phyloP scores from a whole-genome alignment of 1,140 invertebrate species.

The Calephelis nemesis region DNA sequence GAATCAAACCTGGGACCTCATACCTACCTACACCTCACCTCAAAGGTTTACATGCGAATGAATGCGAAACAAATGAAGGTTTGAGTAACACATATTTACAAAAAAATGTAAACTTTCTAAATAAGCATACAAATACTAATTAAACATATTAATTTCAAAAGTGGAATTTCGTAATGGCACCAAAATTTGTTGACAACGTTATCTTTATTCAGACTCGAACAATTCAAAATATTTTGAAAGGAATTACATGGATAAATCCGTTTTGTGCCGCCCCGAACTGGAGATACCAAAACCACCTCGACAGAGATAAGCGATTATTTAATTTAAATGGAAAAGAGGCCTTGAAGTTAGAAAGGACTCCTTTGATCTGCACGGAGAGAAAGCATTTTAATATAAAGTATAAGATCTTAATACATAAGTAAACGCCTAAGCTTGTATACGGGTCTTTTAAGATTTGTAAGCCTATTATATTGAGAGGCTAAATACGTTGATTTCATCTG shows the following conservation, averaged over 20 bases:
- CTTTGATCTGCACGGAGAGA: conserved; percentile 7
- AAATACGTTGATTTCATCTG: neutral
- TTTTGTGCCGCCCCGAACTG: neutral
- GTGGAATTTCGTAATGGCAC: neutral
- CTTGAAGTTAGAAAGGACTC: neutral
- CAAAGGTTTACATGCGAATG: too few relatives aligned
- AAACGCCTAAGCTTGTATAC: conserved; percentile 13
- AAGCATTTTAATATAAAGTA: conserved; percentile 12
- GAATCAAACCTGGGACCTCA: too few relatives aligned
- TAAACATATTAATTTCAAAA: conserved; percentile 4
- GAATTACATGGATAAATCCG: neutral
- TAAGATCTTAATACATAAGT: conserved; percentile 2
- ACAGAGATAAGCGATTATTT: conserved; percentile 6
- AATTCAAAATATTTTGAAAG: neutral
- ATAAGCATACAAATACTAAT: too few relatives aligned
- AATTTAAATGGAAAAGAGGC: conserved; percentile 18
- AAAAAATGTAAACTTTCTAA: too few relatives aligned
- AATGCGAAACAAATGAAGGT: too few relatives aligned
- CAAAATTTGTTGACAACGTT: neutral
- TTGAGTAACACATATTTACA: too few relatives aligned
- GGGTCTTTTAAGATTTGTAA: conserved; percentile 2
- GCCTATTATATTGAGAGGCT: conserved; percentile 5
- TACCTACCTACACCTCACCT: too few relatives aligned
- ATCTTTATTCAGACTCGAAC: neutral
- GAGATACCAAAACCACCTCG: neutral